Base-by-base conservation (phyloP, 2,797 vertebrate genomes). In the Ara ararauna region DNA sequence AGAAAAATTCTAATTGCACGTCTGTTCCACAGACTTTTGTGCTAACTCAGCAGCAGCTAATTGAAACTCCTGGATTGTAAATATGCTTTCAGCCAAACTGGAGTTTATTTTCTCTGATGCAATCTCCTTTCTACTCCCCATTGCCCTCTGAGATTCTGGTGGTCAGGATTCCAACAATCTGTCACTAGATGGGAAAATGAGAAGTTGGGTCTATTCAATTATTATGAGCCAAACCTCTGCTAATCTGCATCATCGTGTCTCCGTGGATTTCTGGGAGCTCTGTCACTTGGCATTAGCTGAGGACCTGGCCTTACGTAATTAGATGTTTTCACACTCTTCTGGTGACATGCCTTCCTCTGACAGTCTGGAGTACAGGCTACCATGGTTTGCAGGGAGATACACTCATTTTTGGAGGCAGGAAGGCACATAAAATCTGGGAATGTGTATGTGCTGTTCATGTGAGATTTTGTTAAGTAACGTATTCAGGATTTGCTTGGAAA, bases 271-370 rank as follows among this genome's bases (percentile, higher is more conserved):
- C 84, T 77, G 84, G 84, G 89, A 90, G 87, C 75, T 93, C 85
- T 87, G 86, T 95, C 92, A 85, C 45, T 94, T 94, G 89, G 68
- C 75, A 66, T 95, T 96, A 96, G 81, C 65, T 38, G 88, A 93
- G 75, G 86, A 89, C 81, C 50, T 78, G 90, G 81, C 90, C 94
- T 95, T 75, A 64, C 26, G 51, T 82, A 89, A 93, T 95, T 24
- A 84, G 84, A 90, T 85, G 88, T 85, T 95, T 94, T 96, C 90
- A 87, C 85, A 85, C 88, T 92, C 29, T 13, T 88, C 61, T 89
- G 89, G 88, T 94, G 88, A 94, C 60, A 4, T 89, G 65, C 53
- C 81, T 40, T 95, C 51, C 72, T 96, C 65, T 0, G 2, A 34
- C 90, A 61, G 75, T 4, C 78, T 47, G 84, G 51, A 36, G 53